Percentiles rank a stretch among this genome's conserved stretches.
phyloP scores from a whole-genome alignment of 2,113 vertebrate species.

The Chaetorhynchus papuensis region DNA sequence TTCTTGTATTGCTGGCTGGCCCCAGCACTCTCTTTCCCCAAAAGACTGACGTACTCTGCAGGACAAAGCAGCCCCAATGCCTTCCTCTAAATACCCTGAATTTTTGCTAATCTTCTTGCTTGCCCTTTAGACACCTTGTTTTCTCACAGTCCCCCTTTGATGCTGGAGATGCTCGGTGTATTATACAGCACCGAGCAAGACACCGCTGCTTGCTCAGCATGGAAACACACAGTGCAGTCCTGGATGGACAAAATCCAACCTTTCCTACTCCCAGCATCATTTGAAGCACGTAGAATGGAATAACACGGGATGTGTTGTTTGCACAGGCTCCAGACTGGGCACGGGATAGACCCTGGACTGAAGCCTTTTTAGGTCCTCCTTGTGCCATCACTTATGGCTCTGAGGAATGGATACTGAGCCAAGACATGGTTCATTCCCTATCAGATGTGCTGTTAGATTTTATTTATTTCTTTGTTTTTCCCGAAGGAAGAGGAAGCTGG shows the following conservation, averaged over 20 bases:
- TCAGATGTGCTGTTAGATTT: background rate
- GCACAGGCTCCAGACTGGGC: background rate
- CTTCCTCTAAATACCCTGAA: background rate
- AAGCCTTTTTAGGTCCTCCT: background rate
- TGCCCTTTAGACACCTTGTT: background rate
- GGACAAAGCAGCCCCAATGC: background rate
- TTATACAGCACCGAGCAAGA: background rate
- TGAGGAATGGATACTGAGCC: background rate
- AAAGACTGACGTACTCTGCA: background rate
- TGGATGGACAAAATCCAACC: background rate
- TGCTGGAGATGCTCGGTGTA: background rate
- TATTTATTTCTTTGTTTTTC: background rate
- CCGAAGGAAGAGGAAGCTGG: background rate
- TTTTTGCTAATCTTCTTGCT: background rate
- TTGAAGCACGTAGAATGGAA: background rate
- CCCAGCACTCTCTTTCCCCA: accelerated
- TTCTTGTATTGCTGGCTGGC: background rate
- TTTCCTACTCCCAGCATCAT: background rate
- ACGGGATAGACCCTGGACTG: background rate
- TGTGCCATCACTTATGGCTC: background rate
- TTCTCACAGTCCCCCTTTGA: background rate
- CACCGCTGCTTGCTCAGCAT: background rate
- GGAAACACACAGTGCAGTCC: background rate
- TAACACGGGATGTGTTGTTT: background rate
- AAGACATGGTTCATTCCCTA: background rate